Base-by-base conservation (phyloP, 2,797 vertebrate genomes). In the Paratrypauchen microcephalus region DNA sequence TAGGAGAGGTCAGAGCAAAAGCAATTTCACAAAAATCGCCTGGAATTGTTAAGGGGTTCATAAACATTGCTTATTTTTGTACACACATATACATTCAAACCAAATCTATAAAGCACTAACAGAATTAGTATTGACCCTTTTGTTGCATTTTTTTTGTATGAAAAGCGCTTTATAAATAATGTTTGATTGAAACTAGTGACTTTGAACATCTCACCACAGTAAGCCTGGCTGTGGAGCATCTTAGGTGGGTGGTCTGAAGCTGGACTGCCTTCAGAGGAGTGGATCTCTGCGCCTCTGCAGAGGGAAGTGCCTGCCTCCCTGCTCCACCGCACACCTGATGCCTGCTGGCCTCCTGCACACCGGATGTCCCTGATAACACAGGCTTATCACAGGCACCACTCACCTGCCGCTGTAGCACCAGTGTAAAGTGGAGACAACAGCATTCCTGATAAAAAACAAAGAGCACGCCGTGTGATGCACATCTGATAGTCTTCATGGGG, bases 401-500 rank as follows among this genome's bases (percentile, higher is more conserved):
- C 70, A 71, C 66, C 67, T 73, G 71, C 70, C 69, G 55, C 63
- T 66, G 70, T 66, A 68, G 56, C 65, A 39, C 70, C 56, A 39
- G 76, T 78, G 64, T 72, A 64, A 73, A 69, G 67, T 63, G 68
- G 28, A 63, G 71, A 47, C 75, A 65, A 81, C 75, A 74, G 78
- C 50, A 30, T 23, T 55, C 73, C 71, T 74, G 52, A 65, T 75
- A 64, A 28, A 75, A 68, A 71, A 79, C 78, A 47, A 81, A 66
- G 80, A 80, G 84, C 82, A 70, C 39, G 47, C 62, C 23, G 47
- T 78, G 66, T 68, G 76, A 84, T 84, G 78, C 77, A 77, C 72
- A 89, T 88, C 79, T 82, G 74, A 86, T 71, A 71, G 58, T 72
- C 66, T 45, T 76, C 77, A 74, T 59, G 67, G 65, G 78, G 69